Conservation (phyloP, 2,888 invertebrate genomes). For the Tenthredo scrophulariae region DNA sequence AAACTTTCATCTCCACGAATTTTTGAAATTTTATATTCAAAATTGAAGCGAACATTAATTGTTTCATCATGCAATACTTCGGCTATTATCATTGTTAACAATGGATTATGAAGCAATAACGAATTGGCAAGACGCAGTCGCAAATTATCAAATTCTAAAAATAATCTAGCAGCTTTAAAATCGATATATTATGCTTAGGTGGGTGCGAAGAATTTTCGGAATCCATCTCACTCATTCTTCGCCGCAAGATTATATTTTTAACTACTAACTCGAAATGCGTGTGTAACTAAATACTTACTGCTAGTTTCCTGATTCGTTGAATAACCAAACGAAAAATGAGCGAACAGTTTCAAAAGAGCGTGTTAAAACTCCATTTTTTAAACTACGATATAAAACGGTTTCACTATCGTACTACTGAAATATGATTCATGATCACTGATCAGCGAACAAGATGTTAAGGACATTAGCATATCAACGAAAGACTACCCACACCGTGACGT, state of each 20-base stretch:
- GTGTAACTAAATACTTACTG: neutral
- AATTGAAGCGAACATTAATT: neutral
- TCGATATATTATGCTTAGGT: neutral
- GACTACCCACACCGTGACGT: constrained; percentile 31
- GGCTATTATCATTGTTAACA: too few species aligned
- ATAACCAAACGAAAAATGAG: neutral
- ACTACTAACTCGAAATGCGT: neutral
- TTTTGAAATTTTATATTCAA: neutral
- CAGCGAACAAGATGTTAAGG: constrained; percentile 5
- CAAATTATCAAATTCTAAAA: neutral
- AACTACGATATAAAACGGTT: neutral
- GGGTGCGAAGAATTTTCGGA: neutral
- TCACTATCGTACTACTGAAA: neutral
- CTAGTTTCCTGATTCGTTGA: neutral
- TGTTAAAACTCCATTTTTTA: neutral
- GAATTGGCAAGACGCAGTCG: too few species aligned
- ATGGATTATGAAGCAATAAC: neutral
- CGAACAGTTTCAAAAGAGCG: neutral
- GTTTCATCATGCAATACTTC: neutral
- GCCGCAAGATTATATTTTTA: neutral
- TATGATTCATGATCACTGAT: constrained; percentile 24
- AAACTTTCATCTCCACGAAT: neutral
- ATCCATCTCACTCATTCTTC: neutral
- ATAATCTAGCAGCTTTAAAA: neutral
- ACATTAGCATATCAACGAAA: constrained; percentile 34